A percentile compares a stretch with the other conserved stretches of the same genome.
Evolutionary conservation across 2,888 invertebrate species (phyloP).

Genomic region (Drosophila antonietae): DNA sequence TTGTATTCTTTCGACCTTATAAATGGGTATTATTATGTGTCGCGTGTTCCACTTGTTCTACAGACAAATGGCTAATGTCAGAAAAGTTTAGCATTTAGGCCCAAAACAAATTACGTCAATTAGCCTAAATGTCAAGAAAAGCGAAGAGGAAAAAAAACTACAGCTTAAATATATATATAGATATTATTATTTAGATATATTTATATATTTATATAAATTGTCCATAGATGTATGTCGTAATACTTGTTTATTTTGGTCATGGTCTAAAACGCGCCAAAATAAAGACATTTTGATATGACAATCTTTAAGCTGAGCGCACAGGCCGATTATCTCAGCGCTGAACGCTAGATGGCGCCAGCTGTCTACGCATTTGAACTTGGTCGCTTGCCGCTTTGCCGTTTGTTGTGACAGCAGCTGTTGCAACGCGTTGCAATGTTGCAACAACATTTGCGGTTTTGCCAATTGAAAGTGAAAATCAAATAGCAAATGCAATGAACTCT

Average conservation of each 20-base stretch:
- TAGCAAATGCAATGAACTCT: conserved; percentile 74
- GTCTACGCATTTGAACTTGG: conserved; percentile 43
- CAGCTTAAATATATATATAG: conserved; percentile 6
- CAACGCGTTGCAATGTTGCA: conserved; percentile 15
- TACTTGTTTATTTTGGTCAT: conserved; percentile 50
- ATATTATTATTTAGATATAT: not conserved
- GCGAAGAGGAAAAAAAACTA: conserved; percentile 9
- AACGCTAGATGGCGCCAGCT: conserved; percentile 38
- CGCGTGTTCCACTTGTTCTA: conserved; percentile 29
- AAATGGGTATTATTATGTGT: conserved; percentile 17
- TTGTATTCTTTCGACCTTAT: conserved; percentile 14
- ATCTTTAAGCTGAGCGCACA: conserved; percentile 48
- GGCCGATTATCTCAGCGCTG: conserved; percentile 16
- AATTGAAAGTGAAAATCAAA: conserved; percentile 74
- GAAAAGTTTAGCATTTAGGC: conserved; percentile 11
- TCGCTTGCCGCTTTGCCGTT: not conserved
- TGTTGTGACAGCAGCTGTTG: conserved; percentile 32
- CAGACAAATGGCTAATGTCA: conserved; percentile 15
- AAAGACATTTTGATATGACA: conserved; percentile 67
- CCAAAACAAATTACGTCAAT: conserved; percentile 43
- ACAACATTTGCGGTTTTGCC: conserved; percentile 52
- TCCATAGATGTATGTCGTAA: conserved; percentile 37
- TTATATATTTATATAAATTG: not conserved
- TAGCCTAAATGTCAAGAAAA: conserved; percentile 47
- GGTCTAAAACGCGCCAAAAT: conserved; percentile 60